Percentiles rank a stretch among this genome's conserved stretches.
Conservation (phyloP, 2,797 vertebrate species). For the Amblyraja radiata region DNA sequence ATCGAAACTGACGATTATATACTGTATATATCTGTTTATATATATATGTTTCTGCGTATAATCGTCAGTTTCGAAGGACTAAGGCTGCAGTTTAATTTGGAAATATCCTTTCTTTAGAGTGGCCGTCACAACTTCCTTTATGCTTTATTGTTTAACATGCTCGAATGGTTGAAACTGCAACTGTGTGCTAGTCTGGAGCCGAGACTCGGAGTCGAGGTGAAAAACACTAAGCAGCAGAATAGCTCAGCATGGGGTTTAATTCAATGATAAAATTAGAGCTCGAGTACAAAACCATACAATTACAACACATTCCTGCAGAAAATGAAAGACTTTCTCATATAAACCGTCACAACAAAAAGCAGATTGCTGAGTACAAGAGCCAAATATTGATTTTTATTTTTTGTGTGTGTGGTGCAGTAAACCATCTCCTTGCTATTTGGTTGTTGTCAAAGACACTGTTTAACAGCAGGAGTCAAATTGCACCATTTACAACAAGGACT, state of each 20-base stretch:
- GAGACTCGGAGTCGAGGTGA: background rate
- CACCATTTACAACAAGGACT: conserved; percentile 92
- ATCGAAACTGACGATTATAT: too few species aligned
- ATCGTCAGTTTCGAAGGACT: background rate
- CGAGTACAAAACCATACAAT: conserved; percentile 25
- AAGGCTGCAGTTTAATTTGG: background rate
- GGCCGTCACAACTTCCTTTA: background rate
- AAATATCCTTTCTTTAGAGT: background rate
- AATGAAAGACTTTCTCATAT: conserved; percentile 54
- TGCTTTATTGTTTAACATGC: background rate
- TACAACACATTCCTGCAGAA: conserved; percentile 47
- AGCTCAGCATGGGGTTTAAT: conserved; percentile 22
- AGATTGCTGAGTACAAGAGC: conserved; percentile 82
- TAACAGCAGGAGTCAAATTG: conserved; percentile 99
- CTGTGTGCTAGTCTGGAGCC: background rate
- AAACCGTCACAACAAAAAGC: conserved; percentile 66
- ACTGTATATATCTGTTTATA: too few species aligned
- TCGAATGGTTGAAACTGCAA: background rate
- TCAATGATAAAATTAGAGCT: conserved; percentile 24
- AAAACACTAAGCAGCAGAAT: background rate
- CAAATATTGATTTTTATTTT: conserved; percentile 86
- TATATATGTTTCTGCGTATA: background rate
- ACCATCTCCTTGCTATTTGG: conserved; percentile 80
- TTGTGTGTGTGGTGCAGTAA: conserved; percentile 65
- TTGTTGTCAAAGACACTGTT: conserved; percentile 90